Percentiles rank a stretch among this genome's conserved stretches.
These are phyloP conservation scores for Gasterosteus aculeatus DNA, from an alignment of 2,113 vertebrate genomes.

Conservation along the genomic window DNA sequence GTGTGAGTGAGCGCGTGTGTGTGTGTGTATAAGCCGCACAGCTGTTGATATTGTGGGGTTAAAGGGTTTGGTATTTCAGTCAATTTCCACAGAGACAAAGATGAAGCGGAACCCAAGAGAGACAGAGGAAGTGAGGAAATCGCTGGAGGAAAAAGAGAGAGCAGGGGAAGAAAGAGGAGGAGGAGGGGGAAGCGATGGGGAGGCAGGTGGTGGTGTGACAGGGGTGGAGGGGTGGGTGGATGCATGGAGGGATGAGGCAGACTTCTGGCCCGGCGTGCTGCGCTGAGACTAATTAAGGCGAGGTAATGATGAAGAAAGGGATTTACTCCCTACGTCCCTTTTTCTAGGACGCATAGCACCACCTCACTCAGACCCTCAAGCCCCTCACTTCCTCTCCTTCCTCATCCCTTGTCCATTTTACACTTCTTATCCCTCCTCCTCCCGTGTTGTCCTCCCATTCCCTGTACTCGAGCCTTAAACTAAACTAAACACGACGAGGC, in stretches of 20 bases:
- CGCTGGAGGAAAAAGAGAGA: conserved; percentile 69
- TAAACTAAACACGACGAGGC: too few species aligned
- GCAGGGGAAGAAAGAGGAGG: conserved; percentile 61
- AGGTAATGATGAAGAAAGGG: conserved; percentile 85
- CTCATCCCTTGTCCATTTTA: conserved; percentile 25
- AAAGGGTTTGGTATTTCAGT: conserved; percentile 79
- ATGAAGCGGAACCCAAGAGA: conserved; percentile 65
- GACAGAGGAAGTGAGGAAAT: conserved; percentile 71
- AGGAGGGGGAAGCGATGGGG: conserved; percentile 58
- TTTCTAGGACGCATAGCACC: conserved; percentile 55
- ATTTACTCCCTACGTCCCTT: conserved; percentile 78
- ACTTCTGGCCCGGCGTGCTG: conserved; percentile 74
- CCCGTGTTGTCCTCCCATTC: background rate
- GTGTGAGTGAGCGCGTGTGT: conserved; percentile 13
- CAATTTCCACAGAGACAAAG: conserved; percentile 75
- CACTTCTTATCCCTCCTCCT: conserved; percentile 7
- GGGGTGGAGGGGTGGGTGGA: conserved; percentile 48
- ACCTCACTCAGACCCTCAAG: conserved; percentile 38
- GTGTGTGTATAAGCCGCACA: conserved; percentile 61
- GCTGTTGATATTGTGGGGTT: conserved; percentile 79
- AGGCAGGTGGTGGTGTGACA: conserved; percentile 30
- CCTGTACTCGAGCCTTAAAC: background rate
- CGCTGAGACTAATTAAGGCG: conserved; percentile 86
- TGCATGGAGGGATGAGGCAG: conserved; percentile 63
- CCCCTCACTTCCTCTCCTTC: conserved; percentile 10